phyloP scores from a whole-genome alignment of 2,888 invertebrate genomes.

The Pseudococcus longispinus region DNA sequence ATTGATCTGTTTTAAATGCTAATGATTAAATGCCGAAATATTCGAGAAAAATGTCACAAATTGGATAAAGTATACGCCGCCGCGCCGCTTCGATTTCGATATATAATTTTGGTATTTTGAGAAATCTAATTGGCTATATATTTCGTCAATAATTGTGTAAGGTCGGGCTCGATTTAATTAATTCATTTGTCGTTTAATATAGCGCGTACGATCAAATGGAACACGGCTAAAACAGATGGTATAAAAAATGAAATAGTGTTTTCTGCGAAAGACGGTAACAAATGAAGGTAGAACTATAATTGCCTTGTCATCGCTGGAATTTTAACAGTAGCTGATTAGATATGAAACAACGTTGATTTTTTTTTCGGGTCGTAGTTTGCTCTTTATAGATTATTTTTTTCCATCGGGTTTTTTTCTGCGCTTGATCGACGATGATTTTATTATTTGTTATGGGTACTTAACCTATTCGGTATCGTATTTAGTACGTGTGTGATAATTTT shows the following conservation, averaged over 20 bases:
- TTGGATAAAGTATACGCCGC: neutral
- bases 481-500: neutral
- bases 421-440: neutral
- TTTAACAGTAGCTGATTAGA: neutral
- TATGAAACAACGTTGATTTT: neutral
- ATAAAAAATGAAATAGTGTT: neutral
- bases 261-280: constrained; percentile 28
- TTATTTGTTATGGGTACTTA: neutral
- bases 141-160: neutral
- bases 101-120: neutral
- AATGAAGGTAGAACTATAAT: neutral
- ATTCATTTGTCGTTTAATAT: neutral
- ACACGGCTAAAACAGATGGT: neutral
- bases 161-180: neutral
- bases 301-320: constrained; percentile 8
- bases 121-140: neutral
- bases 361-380: neutral
- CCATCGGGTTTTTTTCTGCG: neutral
- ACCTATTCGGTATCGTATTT: neutral
- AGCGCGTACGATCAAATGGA: neutral
- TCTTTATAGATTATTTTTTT: neutral
- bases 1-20: constrained; percentile 11
- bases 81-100: neutral
- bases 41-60: neutral
- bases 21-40: neutral